Base-by-base conservation (phyloP, 1,140 invertebrate species). In the Drosophila suzukii region DNA sequence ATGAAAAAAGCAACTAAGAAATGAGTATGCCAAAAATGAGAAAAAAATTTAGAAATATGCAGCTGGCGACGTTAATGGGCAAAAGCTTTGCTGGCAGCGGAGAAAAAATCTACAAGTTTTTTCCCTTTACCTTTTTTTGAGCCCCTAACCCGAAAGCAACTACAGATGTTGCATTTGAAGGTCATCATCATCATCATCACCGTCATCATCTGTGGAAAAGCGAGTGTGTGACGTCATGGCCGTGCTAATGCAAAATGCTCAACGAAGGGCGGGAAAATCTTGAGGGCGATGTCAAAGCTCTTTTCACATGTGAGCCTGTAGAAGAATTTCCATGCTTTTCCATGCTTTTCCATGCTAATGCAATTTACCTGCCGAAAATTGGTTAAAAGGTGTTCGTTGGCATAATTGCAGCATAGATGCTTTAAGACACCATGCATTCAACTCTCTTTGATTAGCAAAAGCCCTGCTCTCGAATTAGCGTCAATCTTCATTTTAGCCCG, bases 1-100 rank as follows among this genome's bases (percentile, higher is more conserved):
- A 76, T 76, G 59, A 55, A 76, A 75, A 76, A 81, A 81, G 60
- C 59, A 81, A 81, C 79, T 74, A 81, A 82, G 78, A 82, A 81
- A 82, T 78, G 68, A 72, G 53, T 59, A 41, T 59, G 54, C 60
- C 67, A 66, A 81, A 68, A 54, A 74, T 34, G 20, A 73, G 38
- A n/a, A 38, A 49, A 57, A 73, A 74, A 53, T 41, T 10, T n/a
- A 41, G 39, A 51, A 44, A 65, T 57, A 68, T 73, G 46, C 78
- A 81, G 73, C 50, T 78, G 75, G 27, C 75, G 75, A 78, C 56
- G 80, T 82, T 82, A 82, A 82, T 82, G 80, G 67, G 49, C 68
- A 77, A 77, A 62, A 66, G 77, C 77, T 65, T 75, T 63, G 56
- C 63, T 59, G 59, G 38, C 51, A 75, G 71, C 36, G 0, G 44